Evolutionary conservation across 2,113 vertebrate genomes (phyloP), one percentile per base, ranked within the genome.

Genomic region (Rousettus leschenaultii): DNA sequence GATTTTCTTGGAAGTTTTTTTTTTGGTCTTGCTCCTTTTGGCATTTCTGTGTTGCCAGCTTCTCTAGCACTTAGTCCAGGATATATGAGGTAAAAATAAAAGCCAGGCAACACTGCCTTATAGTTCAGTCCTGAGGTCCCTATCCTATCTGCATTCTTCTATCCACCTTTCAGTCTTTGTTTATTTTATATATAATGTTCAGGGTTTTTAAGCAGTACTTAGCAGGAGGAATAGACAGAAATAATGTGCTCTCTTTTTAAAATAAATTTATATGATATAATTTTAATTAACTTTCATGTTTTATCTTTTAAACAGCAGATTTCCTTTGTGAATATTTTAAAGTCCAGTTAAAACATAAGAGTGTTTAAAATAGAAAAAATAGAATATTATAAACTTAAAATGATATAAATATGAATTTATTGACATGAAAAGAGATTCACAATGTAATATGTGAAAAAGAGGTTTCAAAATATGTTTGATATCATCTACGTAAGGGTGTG

Each of bases 251-350:
- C 18, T 33, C 66, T 84, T 74, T 95, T 65, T 70, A 80, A 93
- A 94, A 38, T 51, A 43, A 63, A 22, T 78, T 95, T 82, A 63
- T 66, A 12, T 86, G 63, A 84, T 28, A 28, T 51, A 28, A 68
- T 55, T 92, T 74, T 84, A 87, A 68, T 94, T 61, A 40, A 92
- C 4, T 51, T 40, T 95, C 30, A 74, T 35, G 3, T 73, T 83
- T 92, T 83, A 63, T 43, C 28, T 4, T 59, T 92, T 83, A 65
- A 94, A 71, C 57, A 85, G 24, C 2, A 65, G 65, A 19, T 18
- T 92, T 91, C 21, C 4, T 77, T 77, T 79, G 33, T 84, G 35
- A 78, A 40, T 88, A 66, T 91, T 91, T 86, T 77, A 92, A 77
- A 85, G 12, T 35, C 35, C 57, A 57, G 30, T 87, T 71, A 92